phyloP scores from a whole-genome alignment of 2,797 vertebrate genomes.

The Myotis findleyi region DNA sequence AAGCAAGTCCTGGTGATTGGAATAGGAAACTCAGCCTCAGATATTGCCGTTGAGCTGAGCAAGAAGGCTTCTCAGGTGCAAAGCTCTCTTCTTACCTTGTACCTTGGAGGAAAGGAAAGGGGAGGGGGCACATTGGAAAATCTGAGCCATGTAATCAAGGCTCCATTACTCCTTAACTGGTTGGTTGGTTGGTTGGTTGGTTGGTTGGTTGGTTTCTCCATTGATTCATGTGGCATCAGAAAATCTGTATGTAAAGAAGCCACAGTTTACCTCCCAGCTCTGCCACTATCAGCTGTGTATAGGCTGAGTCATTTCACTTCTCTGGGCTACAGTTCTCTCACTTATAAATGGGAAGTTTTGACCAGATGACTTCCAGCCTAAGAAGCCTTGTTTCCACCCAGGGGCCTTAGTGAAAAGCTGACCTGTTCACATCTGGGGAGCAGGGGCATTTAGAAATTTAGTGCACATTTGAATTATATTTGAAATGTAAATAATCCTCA shows the following conservation, averaged over 20 bases:
- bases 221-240: not conserved
- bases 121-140: not conserved
- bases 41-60: constrained; percentile 90
- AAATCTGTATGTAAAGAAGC: not conserved
- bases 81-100: not conserved
- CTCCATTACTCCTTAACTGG: not conserved
- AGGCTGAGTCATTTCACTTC: not conserved
- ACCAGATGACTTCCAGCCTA: not conserved
- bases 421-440: not conserved
- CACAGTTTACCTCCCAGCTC: not conserved
- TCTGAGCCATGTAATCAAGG: not conserved
- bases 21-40: constrained; percentile 90
- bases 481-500: not conserved
- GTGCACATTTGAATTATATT: not conserved
- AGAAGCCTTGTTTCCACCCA: not conserved
- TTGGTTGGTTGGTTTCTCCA: not conserved
- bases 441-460: constrained; percentile 17
- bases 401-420: not conserved
- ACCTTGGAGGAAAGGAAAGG: not conserved
- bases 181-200: not conserved
- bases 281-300: not conserved
- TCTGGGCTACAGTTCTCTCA: not conserved
- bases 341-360: not conserved
- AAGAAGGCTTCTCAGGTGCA: constrained; percentile 89
- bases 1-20: constrained; percentile 91